Conservation (phyloP, 1,140 invertebrate genomes). For the Drosophila pachea region DNA sequence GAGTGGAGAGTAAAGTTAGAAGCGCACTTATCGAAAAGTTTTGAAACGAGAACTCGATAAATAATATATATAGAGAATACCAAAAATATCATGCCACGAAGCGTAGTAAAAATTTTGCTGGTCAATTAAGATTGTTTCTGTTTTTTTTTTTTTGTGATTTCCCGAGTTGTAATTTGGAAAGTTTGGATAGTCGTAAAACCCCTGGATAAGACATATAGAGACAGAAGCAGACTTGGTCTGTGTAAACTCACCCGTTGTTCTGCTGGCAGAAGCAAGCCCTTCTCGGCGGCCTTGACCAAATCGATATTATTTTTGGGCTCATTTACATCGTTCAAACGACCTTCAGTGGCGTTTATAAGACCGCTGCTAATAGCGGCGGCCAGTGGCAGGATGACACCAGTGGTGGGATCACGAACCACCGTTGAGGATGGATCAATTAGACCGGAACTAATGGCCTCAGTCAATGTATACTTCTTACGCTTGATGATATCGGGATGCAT, state of each 20-base stretch:
- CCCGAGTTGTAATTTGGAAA: slow-evolving; percentile 38
- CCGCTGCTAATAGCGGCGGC: slow-evolving; percentile 88
- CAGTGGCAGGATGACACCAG: slow-evolving; percentile 87
- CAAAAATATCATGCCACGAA: slow-evolving; percentile 70
- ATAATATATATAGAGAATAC: slow-evolving; percentile 38
- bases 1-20: slow-evolving; percentile 33
- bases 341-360: slow-evolving; percentile 87
- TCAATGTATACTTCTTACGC: slow-evolving; percentile 85
- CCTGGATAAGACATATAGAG: slow-evolving; percentile 15
- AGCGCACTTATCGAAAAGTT: slow-evolving; percentile 59
- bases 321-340: slow-evolving; percentile 84
- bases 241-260: slow-evolving; percentile 92
- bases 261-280: slow-evolving; percentile 91
- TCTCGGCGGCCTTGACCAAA: slow-evolving; percentile 91
- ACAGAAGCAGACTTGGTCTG: slow-evolving; percentile 8
- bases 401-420: slow-evolving; percentile 89
- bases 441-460: slow-evolving; percentile 87
- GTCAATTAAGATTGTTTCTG: not conserved
- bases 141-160: slow-evolving; percentile 39
- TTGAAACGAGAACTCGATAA: slow-evolving; percentile 45
- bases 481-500: slow-evolving; percentile 83
- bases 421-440: slow-evolving; percentile 91
- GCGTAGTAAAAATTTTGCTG: slow-evolving; percentile 51
- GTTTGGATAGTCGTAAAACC: slow-evolving; percentile 34
- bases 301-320: slow-evolving; percentile 86